Conservation (phyloP, 2,113 vertebrate species). For the Ranitomeya imitator region DNA sequence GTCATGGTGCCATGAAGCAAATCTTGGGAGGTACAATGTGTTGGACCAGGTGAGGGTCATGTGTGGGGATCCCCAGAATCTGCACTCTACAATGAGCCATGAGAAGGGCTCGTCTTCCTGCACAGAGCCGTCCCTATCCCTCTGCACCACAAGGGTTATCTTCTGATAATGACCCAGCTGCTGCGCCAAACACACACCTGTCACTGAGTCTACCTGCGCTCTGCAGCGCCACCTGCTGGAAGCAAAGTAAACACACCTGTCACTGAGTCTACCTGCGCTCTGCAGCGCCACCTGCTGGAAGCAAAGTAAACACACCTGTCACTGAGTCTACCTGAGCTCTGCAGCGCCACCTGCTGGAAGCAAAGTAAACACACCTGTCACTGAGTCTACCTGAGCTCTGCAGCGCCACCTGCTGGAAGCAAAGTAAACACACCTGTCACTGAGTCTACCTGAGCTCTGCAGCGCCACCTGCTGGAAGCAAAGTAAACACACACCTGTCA, state of each 20-base stretch:
- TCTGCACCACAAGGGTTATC: no score
- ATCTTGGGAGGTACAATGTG: no score
- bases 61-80: no score
- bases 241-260: background rate
- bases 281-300: background rate
- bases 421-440: no score
- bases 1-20: no score
- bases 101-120: no score
- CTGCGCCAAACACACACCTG: background rate
- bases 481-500: background rate
- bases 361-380: background rate
- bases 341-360: background rate
- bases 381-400: no score
- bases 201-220: background rate
- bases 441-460: background rate
- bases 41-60: no score
- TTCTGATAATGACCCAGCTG: no score
- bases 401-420: no score
- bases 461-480: background rate
- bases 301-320: background rate
- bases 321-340: background rate
- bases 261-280: background rate
- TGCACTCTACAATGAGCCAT: no score
- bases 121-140: no score
- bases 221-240: background rate